phyloP scores from a whole-genome alignment of 2,797 vertebrate species.

The Xenentodon cancila region DNA sequence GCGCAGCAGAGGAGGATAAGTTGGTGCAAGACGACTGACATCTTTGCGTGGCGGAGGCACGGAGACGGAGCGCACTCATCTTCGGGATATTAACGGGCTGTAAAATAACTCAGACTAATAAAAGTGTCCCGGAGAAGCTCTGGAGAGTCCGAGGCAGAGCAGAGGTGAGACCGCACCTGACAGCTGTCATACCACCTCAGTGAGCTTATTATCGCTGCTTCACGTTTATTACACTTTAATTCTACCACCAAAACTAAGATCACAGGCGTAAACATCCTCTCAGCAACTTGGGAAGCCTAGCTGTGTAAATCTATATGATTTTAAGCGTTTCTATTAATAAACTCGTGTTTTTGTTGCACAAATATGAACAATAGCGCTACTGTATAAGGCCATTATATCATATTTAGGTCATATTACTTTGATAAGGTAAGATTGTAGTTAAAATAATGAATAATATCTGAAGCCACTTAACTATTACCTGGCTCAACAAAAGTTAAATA shows the following conservation, averaged over 20 bases:
- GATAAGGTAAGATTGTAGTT: neutral
- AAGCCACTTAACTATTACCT: neutral
- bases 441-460: neutral
- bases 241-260: neutral
- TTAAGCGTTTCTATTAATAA: neutral
- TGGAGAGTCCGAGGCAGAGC: conserved; percentile 11
- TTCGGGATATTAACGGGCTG: too few species aligned
- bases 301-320: conserved; percentile 7
- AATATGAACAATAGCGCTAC: neutral
- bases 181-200: conserved; percentile 13
- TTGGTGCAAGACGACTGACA: neutral
- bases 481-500: neutral
- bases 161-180: conserved; percentile 52
- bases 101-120: neutral
- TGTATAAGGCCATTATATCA: neutral
- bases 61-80: neutral
- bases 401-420: neutral
- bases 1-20: neutral
- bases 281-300: conserved; percentile 2
- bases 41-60: neutral
- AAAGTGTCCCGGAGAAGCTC: conserved; percentile 21
- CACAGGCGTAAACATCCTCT: neutral
- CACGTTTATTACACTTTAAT: conserved; percentile 16
- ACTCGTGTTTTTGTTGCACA: neutral
- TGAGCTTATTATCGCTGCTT: neutral